Base-by-base conservation (phyloP, 1,140 invertebrate species). In the Pogonomyrmex barbatus region DNA sequence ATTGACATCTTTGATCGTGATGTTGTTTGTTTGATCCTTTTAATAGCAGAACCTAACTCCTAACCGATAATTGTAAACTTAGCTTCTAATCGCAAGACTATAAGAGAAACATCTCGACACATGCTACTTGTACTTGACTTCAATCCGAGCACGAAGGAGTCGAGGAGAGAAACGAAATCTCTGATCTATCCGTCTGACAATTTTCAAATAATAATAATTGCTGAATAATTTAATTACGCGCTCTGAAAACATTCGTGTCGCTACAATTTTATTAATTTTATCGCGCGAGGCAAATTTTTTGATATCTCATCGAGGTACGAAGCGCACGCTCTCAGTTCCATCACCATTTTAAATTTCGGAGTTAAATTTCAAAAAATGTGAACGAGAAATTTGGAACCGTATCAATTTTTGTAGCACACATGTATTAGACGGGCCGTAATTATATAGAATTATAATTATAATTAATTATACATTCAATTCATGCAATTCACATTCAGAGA, bases 351-450 rank as follows among this genome's bases (percentile, higher is more conserved):
- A 24, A 24, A 24, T 24, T 24, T 24, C 24, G 24, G 24, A 24
- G 24, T 24, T 24, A 24, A 24, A 24, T 24, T 24, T 24, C 24
- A 0, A 24, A 24, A 24, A 24, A 24, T 24, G 24, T 24, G 24
- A 24, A 17, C 8, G 33, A n/a, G 24, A 39, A 65, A 24, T 65
- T 36, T 12, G n/a, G 5, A 45, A 81, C 12, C 24, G 12, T 56
- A 81, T 33, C 63, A 45, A 52, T 70, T 56, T 70, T 14, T 42
- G 9, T 39, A 24, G 36, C 17, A 47, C 30, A 24, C n/a, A 30
- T 56, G 24, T 6, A 9, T 30, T 24, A n/a, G 45, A 70, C 68
- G 77, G 63, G 54, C 56, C 65, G 65, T 68, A 65, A 68, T 79
- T 54, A 33, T 24, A 0, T 30, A 50, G 60, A 54, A 68, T 56